These are phyloP conservation scores for Alfaro cultratus DNA, from an alignment of 2,797 vertebrate genomes.

Conservation along the genomic window DNA sequence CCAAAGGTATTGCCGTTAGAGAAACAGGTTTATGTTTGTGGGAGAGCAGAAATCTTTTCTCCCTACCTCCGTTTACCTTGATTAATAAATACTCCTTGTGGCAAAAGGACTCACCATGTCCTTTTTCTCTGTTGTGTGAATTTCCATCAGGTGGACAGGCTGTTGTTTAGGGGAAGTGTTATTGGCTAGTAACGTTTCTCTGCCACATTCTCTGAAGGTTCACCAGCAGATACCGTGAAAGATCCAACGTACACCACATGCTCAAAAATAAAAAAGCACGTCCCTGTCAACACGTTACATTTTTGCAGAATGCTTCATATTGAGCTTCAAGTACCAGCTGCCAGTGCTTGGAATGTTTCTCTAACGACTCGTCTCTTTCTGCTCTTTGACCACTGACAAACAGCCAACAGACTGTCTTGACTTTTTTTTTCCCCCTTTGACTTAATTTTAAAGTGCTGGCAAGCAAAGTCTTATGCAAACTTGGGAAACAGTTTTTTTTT, in stretches of 20 bases:
- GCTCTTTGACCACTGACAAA: slow-evolving; percentile 2
- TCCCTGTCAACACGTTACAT: background rate
- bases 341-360: background rate
- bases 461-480: slow-evolving; percentile 1
- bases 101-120: background rate
- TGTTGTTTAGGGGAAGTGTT: background rate
- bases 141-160: background rate
- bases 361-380: slow-evolving; percentile 4
- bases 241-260: background rate
- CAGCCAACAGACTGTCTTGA: slow-evolving; percentile 5
- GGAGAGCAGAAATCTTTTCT: background rate
- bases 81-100: background rate
- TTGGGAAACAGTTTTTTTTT: background rate
- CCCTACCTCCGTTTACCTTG: background rate
- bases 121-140: background rate
- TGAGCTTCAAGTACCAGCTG: slow-evolving; percentile 2
- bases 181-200: background rate
- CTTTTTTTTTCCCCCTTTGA: background rate
- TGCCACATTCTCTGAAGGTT: background rate
- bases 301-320: background rate
- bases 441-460: background rate
- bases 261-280: background rate
- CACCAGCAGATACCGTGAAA: background rate
- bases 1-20: background rate
- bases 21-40: background rate